A percentile compares a stretch with the other conserved stretches of the same genome.
Evolutionary conservation across 1,140 invertebrate genomes (phyloP).

Genomic region (Amyelois transitella): DNA sequence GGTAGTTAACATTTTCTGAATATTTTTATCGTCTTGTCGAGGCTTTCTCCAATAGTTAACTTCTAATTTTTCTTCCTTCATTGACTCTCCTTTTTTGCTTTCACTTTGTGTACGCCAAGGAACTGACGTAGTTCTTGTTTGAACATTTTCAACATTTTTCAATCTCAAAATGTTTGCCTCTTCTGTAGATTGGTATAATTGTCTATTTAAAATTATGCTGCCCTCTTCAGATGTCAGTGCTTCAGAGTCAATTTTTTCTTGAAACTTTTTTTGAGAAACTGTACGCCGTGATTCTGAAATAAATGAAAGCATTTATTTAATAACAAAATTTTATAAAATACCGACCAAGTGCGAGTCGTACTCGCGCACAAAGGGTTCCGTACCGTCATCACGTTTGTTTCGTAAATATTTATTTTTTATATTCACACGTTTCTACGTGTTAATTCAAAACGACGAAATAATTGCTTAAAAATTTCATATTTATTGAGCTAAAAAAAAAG

Average conservation of each 20-base stretch:
- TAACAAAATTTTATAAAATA: too few relatives aligned
- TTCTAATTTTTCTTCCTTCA: constrained; percentile 31
- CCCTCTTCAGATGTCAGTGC: constrained; percentile 15
- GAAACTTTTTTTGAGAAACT: constrained; percentile 26
- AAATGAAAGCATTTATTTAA: constrained; percentile 9
- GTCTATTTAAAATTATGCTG: constrained; percentile 21
- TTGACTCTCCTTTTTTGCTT: constrained; percentile 8
- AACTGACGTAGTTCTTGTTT: constrained; percentile 28
- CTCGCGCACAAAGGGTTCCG: too few relatives aligned
- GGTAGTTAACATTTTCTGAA: constrained; percentile 11
- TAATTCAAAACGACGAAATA: too few relatives aligned
- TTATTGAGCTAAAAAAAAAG: too few relatives aligned
- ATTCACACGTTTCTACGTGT: too few relatives aligned
- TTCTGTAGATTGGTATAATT: constrained; percentile 46
- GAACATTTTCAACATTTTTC: constrained; percentile 40
- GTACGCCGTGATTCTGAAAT: constrained; percentile 43
- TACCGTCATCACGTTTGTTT: too few relatives aligned
- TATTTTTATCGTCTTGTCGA: constrained; percentile 15
- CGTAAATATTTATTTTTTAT: too few relatives aligned
- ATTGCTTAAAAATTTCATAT: too few relatives aligned
- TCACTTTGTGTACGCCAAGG: constrained; percentile 47
- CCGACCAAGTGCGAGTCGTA: too few relatives aligned
- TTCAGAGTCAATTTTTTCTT: constrained; percentile 32
- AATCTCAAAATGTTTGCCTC: constrained; percentile 54
- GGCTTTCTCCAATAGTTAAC: constrained; percentile 49